Conservation (phyloP, 2,797 vertebrate genomes). For the Mycteria americana region DNA sequence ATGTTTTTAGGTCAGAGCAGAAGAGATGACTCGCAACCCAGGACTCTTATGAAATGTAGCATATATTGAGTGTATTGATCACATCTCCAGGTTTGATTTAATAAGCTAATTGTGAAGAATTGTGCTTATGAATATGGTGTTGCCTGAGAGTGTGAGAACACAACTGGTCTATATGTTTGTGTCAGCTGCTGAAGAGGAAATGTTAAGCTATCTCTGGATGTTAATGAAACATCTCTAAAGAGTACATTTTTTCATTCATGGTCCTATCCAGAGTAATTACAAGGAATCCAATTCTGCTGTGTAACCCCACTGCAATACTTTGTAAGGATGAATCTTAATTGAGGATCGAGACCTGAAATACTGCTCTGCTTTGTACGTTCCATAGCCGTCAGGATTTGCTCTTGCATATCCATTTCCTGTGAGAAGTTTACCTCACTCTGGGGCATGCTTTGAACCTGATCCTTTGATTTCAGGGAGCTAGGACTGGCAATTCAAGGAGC, state of each 20-base stretch:
- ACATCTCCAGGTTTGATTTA: neutral
- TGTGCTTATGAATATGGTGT: neutral
- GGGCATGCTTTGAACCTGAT: constrained; percentile 43
- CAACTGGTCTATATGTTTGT: neutral
- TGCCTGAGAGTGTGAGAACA: accelerated
- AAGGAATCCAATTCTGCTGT: constrained; percentile 44
- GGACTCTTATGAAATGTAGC: neutral
- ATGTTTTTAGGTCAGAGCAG: constrained; percentile 37
- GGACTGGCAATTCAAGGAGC: neutral
- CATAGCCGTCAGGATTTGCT: constrained; percentile 33
- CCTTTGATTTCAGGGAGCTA: constrained; percentile 41
- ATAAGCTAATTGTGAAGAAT: neutral
- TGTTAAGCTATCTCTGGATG: neutral
- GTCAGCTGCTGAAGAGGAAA: neutral
- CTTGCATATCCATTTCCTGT: constrained; percentile 37
- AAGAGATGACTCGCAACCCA: neutral
- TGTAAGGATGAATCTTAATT: constrained; percentile 34
- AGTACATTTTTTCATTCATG: constrained; percentile 28
- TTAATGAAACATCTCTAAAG: constrained; percentile 11
- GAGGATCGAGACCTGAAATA: constrained; percentile 37
- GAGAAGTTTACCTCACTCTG: constrained; percentile 52
- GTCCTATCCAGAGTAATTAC: constrained; percentile 26
- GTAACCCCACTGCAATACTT: constrained; percentile 12
- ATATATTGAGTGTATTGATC: neutral
- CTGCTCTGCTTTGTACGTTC: constrained; percentile 10